Evolutionary conservation across 2,797 vertebrate genomes (phyloP), one percentile per base, ranked within the genome.

Genomic region (Eutrigla gurnardus): DNA sequence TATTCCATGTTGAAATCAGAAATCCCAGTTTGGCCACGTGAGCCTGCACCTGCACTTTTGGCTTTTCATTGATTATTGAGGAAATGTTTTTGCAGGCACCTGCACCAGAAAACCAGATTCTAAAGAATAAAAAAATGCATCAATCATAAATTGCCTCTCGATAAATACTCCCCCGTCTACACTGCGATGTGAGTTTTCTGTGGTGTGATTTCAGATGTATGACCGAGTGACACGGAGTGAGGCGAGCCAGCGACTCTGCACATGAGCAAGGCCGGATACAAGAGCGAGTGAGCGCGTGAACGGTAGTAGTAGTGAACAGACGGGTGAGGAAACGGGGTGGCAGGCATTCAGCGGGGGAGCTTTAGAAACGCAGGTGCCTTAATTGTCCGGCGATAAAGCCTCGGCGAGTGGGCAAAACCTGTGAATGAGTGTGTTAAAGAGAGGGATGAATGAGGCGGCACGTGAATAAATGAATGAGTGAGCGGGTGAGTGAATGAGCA

Each of bases 361-460:
- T 90, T 91, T 92, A 77, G 81, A 92, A 88, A 83, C 73, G 92
- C 93, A 94, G 93, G 93, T 93, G 93, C 91, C 91, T 90, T 91
- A 92, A 92, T 93, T 94, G 93, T 93, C 79, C 89, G 73, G 63
- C 63, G 9, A 92, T 89, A 93, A 93, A 92, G 88, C 89, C 91
- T 78, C 87, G 67, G 91, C 84, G 61, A 94, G 91, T 87, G 89
- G 86, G 87, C 88, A 75, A 75, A 89, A 93, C 90, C 89, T 93
- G 90, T 93, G 92, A 94, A 93, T 92, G 90, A 91, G 88, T 89
- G 89, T 85, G 71, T 73, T 83, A 80, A 90, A 88, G 66, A 65
- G 86, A 62, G 57, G 73, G 65, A 86, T 90, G 90, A 93, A 92
- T 91, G 87, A 89, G 83, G 83, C 75, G 3, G 66, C 86, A 85